Percentiles rank a stretch among this genome's conserved stretches.
phyloP scores from a whole-genome alignment of 2,113 vertebrate species.

The Tenrec ecaudatus region DNA sequence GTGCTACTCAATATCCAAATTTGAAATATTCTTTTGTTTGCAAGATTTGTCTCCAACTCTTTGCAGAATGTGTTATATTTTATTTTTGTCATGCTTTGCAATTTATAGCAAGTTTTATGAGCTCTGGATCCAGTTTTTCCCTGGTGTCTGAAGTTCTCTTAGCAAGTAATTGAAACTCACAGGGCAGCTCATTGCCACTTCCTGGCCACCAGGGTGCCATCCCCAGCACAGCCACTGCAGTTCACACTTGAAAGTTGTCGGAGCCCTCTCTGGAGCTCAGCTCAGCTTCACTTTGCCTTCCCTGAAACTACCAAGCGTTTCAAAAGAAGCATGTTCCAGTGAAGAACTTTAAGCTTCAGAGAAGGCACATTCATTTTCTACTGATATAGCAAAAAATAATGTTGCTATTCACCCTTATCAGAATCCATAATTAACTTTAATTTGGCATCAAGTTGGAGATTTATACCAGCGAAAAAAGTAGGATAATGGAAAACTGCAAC shows the following conservation, averaged over 20 bases:
- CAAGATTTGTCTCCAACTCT: not conserved
- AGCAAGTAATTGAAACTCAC: not conserved
- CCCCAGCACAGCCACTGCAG: not conserved
- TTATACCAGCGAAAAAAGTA: not conserved
- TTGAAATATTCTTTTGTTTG: constrained; percentile 8
- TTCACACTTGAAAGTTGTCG: not conserved
- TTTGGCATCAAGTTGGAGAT: not conserved
- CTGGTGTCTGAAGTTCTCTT: not conserved
- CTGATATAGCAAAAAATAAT: not conserved
- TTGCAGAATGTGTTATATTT: not conserved
- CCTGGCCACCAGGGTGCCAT: not conserved
- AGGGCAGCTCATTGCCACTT: not conserved
- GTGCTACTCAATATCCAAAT: not conserved
- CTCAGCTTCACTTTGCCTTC: not conserved
- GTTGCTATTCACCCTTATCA: not conserved
- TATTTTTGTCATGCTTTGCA: not conserved
- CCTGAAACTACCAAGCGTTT: not conserved
- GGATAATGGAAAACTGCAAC: no score
- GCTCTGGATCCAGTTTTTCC: not conserved
- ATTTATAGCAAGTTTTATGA: not conserved
- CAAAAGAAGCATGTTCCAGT: not conserved
- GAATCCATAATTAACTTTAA: not conserved
- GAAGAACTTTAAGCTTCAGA: not conserved
- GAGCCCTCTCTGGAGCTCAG: not conserved
- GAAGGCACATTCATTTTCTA: not conserved